phyloP scores from a whole-genome alignment of 2,888 invertebrate species.

The Drosophila infuscata region DNA sequence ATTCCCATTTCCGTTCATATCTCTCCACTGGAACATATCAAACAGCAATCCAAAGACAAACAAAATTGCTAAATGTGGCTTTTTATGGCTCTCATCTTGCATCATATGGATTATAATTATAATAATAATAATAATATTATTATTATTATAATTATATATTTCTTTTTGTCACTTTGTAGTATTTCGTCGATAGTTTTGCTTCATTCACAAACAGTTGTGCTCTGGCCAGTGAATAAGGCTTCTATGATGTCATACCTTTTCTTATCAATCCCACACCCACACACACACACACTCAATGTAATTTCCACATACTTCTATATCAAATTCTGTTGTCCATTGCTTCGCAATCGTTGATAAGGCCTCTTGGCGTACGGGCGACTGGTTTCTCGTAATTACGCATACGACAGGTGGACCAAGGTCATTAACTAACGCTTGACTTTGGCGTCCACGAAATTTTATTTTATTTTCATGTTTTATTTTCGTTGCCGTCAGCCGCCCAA shows the following conservation, averaged over 20 bases:
- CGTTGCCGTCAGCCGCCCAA: constrained; percentile 22
- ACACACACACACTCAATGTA: constrained; percentile 16
- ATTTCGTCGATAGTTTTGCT: neutral
- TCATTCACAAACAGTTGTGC: constrained; percentile 50
- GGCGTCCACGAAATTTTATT: constrained; percentile 9
- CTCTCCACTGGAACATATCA: neutral
- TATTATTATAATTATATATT: neutral
- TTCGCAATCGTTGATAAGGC: constrained; percentile 45
- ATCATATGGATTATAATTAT: neutral
- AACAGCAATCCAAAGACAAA: neutral
- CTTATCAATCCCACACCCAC: constrained; percentile 35
- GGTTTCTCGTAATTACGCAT: constrained; percentile 56
- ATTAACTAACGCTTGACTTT: constrained; percentile 72
- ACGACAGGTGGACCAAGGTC: constrained; percentile 80
- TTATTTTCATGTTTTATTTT: neutral
- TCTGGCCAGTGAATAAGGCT: constrained; percentile 8
- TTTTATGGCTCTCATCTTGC: neutral
- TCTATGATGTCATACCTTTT: constrained; percentile 53
- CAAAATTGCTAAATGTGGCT: neutral
- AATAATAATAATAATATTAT: neutral
- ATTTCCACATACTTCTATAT: constrained; percentile 41
- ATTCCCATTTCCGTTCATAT: constrained; percentile 2
- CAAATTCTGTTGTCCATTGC: constrained; percentile 37
- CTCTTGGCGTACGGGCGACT: constrained; percentile 18
- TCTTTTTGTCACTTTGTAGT: neutral